Evolutionary conservation across 2,113 vertebrate genomes (phyloP).

Genomic region (Rhinopomastus cyanomelas): DNA sequence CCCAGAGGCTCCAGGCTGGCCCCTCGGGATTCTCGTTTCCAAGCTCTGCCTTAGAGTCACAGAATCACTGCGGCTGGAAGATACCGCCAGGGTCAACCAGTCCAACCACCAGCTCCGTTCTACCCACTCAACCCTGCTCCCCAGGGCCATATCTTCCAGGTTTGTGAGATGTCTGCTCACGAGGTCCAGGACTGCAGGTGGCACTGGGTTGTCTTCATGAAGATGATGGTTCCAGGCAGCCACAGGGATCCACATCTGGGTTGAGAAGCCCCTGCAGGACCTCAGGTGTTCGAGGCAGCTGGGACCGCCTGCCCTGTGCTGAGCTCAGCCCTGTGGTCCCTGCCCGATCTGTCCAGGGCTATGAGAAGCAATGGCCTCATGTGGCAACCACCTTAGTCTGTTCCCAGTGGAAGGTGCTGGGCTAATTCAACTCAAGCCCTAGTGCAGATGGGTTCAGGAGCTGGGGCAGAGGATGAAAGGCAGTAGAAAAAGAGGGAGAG

Average conservation of each 20-base stretch:
- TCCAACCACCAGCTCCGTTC: too few relatives aligned
- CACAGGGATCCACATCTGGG: not conserved
- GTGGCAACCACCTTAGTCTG: conserved; percentile 5
- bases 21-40: not conserved
- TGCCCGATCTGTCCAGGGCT: not conserved
- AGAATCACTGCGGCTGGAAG: too few relatives aligned
- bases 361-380: not conserved
- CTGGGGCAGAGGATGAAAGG: conserved; percentile 5
- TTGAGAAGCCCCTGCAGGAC: not conserved
- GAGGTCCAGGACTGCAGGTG: not conserved
- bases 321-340: not conserved
- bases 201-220: not conserved
- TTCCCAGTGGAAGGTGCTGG: conserved; percentile 24
- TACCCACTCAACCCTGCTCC: too few relatives aligned
- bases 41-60: not conserved
- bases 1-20: not conserved
- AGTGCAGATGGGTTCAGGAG: conserved; percentile 30
- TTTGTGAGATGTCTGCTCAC: not conserved
- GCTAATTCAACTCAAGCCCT: conserved; percentile 58
- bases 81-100: too few relatives aligned
- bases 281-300: not conserved
- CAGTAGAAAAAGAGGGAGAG: conserved; percentile 1
- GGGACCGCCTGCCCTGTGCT: not conserved
- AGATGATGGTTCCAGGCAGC: not conserved
- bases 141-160: too few relatives aligned